phyloP scores from a whole-genome alignment of 2,113 vertebrate genomes.

The Paratilapia polleni region DNA sequence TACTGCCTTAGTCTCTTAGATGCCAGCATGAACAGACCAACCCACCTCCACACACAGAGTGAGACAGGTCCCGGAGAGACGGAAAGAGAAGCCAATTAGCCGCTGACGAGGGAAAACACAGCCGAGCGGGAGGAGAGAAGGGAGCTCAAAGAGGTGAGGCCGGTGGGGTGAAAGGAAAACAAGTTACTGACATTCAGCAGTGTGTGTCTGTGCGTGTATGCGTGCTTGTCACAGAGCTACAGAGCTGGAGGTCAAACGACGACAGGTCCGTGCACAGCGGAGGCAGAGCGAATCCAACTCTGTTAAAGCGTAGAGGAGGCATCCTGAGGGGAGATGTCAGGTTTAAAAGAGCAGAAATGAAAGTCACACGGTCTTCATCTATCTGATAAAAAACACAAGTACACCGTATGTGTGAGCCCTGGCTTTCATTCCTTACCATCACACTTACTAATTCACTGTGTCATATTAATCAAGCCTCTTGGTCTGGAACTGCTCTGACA shows the following conservation, averaged over 20 bases:
- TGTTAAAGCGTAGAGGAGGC: background rate
- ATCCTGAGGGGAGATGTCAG: background rate
- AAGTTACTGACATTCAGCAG: conserved; percentile 8
- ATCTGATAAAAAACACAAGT: background rate
- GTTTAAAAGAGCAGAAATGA: background rate
- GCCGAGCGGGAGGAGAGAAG: background rate
- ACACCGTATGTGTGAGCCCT: background rate
- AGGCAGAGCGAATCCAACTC: background rate
- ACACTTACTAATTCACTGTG: background rate
- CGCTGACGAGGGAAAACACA: conserved; percentile 24
- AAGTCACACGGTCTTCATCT: background rate
- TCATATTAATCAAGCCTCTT: background rate
- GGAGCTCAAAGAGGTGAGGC: background rate
- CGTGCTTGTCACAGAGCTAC: background rate
- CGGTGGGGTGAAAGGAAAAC: conserved; percentile 33
- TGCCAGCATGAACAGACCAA: conserved; percentile 13
- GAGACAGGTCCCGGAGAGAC: background rate
- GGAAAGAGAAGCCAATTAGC: conserved; percentile 40
- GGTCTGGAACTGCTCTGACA: background rate
- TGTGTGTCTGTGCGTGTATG: background rate
- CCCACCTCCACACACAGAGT: conserved; percentile 14
- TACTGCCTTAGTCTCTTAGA: background rate
- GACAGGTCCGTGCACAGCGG: background rate
- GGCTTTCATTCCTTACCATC: background rate
- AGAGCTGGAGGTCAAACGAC: background rate